Evolutionary conservation across 2,888 invertebrate genomes (phyloP).

Genomic region (Heliconius ismenius): DNA sequence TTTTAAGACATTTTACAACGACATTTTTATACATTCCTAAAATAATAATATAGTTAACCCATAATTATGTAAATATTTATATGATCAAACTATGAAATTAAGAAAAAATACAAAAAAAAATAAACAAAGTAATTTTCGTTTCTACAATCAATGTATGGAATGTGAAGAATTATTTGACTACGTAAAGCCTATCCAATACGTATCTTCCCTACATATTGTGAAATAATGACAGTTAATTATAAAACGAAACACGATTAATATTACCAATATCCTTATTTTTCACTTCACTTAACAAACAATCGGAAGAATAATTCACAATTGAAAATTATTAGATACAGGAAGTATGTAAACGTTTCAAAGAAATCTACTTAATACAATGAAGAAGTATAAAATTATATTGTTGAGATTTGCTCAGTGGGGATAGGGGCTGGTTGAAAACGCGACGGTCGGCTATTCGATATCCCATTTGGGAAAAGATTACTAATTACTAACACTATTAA

Average conservation of each 20-base stretch:
- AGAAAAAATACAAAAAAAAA: background rate
- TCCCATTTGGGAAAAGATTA: too few species aligned
- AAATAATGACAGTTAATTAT: conserved; percentile 16
- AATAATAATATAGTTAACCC: too few species aligned
- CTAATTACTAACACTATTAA: too few species aligned
- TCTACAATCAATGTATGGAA: background rate
- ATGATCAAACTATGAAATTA: too few species aligned
- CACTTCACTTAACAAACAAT: conserved; percentile 27
- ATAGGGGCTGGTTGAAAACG: too few species aligned
- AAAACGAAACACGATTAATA: background rate
- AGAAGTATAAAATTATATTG: background rate
- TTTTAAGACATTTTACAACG: too few species aligned
- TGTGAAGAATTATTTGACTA: background rate
- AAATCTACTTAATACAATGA: conserved; percentile 12
- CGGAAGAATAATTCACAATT: conserved; percentile 18
- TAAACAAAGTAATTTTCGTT: background rate
- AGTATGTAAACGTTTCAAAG: background rate
- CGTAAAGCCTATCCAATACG: background rate
- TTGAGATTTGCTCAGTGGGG: background rate
- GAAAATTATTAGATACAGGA: conserved; percentile 12
- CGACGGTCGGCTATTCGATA: too few species aligned
- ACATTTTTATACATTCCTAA: too few species aligned
- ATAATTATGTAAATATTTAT: too few species aligned
- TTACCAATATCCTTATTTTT: conserved; percentile 29
- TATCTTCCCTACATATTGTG: background rate